Percentiles rank a stretch among this genome's conserved stretches.
Conservation (phyloP, 2,888 invertebrate species). For the Ennomos fuscantarius region DNA sequence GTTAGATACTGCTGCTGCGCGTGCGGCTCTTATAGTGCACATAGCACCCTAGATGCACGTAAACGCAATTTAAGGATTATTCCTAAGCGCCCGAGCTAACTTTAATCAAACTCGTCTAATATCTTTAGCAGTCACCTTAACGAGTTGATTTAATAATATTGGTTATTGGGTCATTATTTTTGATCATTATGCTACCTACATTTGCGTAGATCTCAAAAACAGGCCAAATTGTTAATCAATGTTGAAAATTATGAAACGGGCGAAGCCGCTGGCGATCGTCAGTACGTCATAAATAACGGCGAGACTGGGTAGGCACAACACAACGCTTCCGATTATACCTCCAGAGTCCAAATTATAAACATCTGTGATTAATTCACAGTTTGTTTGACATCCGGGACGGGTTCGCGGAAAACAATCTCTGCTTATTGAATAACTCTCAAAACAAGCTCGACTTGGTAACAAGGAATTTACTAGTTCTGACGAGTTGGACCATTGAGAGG, state of each 20-base stretch:
- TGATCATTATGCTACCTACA: too few relatives aligned
- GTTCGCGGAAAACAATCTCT: slow-evolving; percentile 26
- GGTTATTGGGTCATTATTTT: too few relatives aligned
- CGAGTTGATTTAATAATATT: too few relatives aligned
- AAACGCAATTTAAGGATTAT: too few relatives aligned
- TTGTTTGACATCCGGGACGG: slow-evolving; percentile 36
- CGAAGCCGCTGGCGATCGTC: neutral
- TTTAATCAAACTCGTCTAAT: too few relatives aligned
- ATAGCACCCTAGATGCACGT: too few relatives aligned
- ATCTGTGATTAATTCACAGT: slow-evolving; percentile 30
- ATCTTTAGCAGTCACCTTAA: too few relatives aligned
- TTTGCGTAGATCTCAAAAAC: too few relatives aligned
- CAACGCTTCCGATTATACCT: slow-evolving; percentile 26
- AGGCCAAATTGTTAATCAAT: too few relatives aligned
- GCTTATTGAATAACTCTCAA: slow-evolving; percentile 18
- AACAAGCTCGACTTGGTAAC: slow-evolving; percentile 23
- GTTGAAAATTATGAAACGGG: neutral
- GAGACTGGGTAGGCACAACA: slow-evolving; percentile 24
- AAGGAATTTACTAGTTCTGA: slow-evolving; percentile 31
- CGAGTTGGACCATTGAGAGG: neutral
- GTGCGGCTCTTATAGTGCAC: too few relatives aligned
- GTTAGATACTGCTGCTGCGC: too few relatives aligned
- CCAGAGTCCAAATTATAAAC: slow-evolving; percentile 31
- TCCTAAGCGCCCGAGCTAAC: too few relatives aligned
- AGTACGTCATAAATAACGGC: slow-evolving; percentile 12